A percentile compares a stretch with the other conserved stretches of the same genome.
These are phyloP conservation scores for Toxotes chatareus DNA, from an alignment of 2,113 vertebrate species.

Conservation along the genomic window DNA sequence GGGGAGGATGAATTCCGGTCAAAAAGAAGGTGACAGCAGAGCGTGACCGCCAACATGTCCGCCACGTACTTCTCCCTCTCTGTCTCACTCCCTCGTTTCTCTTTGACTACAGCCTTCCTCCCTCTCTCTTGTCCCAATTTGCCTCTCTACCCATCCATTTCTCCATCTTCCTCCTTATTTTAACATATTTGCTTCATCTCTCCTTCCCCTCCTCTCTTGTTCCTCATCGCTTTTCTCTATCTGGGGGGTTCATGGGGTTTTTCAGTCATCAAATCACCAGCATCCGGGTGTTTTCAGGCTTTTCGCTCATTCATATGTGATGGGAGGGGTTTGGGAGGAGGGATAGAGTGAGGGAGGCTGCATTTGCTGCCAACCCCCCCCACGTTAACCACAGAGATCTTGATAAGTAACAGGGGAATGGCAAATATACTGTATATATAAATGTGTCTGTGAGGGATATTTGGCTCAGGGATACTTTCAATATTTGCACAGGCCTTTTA, in stretches of 20 bases:
- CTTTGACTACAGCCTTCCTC: constrained; percentile 6
- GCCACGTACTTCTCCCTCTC: constrained; percentile 58
- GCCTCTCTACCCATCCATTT: not conserved
- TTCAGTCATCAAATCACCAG: not conserved
- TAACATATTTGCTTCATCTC: not conserved
- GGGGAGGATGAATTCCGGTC: constrained; percentile 80
- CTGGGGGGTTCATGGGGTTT: not conserved
- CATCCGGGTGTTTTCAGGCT: not conserved
- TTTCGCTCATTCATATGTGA: constrained; percentile 6
- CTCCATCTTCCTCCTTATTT: not conserved
- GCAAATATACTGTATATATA: constrained; percentile 29
- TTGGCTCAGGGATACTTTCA: constrained; percentile 63
- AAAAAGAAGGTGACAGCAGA: constrained; percentile 79
- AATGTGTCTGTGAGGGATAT: constrained; percentile 56
- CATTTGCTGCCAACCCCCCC: constrained; percentile 26
- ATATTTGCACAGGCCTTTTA: constrained; percentile 69
- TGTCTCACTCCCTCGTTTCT: constrained; percentile 12
- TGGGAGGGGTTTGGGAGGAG: constrained; percentile 10
- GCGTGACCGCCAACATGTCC: constrained; percentile 81
- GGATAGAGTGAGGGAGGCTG: constrained; percentile 8
- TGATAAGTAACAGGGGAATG: constrained; percentile 65
- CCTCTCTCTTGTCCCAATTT: not conserved
- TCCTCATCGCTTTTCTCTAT: not conserved
- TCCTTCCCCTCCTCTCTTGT: not conserved
- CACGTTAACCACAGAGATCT: constrained; percentile 58